phyloP scores from a whole-genome alignment of 2,888 invertebrate species.

The Eilema griseolum region DNA sequence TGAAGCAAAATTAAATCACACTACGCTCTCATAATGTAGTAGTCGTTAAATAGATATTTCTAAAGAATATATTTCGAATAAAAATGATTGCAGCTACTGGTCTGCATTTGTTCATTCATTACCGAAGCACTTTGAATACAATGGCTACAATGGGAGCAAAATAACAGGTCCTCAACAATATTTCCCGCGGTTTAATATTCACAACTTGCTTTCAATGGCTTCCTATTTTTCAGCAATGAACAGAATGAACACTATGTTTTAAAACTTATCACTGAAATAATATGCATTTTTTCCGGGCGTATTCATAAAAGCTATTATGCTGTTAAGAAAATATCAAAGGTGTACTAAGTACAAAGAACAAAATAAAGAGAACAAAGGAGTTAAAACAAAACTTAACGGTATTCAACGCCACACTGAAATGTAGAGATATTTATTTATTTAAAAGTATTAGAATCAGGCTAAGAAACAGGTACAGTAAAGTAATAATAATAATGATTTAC shows the following conservation, averaged over 20 bases:
- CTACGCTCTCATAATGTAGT: too few species aligned
- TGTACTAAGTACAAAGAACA: background rate
- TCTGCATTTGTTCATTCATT: constrained; percentile 36
- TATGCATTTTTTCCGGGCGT: background rate
- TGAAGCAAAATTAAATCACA: too few species aligned
- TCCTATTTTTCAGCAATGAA: constrained; percentile 32
- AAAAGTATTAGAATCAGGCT: too few species aligned
- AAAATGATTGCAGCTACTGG: constrained; percentile 31
- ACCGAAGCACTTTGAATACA: constrained; percentile 36
- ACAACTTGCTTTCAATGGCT: constrained; percentile 44
- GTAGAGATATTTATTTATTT: background rate
- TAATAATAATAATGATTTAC: too few species aligned
- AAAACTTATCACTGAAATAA: constrained; percentile 13
- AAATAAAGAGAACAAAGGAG: background rate
- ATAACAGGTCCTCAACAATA: constrained; percentile 43
- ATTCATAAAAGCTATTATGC: background rate
- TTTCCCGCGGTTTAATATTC: constrained; percentile 47
- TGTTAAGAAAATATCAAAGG: background rate
- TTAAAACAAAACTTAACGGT: too few species aligned
- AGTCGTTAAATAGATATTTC: background rate
- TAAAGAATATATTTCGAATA: constrained; percentile 21
- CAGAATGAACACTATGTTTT: background rate
- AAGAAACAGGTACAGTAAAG: too few species aligned
- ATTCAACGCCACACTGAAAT: too few species aligned
- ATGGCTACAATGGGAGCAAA: constrained; percentile 41